Evolutionary conservation across 1,140 invertebrate species (phyloP).

Genomic region (Drosophila pallidifrons): DNA sequence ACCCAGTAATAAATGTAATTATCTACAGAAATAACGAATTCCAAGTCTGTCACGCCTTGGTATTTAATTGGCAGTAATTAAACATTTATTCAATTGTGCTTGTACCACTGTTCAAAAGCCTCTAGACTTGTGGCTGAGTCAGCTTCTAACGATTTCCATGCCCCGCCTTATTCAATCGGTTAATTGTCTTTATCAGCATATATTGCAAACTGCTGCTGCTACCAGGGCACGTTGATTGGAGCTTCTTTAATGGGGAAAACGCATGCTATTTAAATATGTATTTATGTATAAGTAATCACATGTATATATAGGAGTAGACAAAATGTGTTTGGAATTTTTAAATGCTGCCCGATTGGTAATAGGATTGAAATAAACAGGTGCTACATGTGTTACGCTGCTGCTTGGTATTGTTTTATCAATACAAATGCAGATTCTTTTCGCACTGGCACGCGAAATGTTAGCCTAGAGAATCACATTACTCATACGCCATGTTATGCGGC

Average conservation of each 20-base stretch:
- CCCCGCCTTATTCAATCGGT: conserved; percentile 45
- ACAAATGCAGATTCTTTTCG: conserved; percentile 19
- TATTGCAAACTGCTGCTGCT: conserved; percentile 48
- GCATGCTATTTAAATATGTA: conserved; percentile 30
- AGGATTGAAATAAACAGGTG: conserved; percentile 9
- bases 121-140: conserved; percentile 64
- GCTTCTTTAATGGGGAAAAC: conserved; percentile 39
- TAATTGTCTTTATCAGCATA: conserved; percentile 79
- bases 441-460: conserved; percentile 25
- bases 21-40: too few species aligned
- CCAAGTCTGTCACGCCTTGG: not conserved
- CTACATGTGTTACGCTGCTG: conserved; percentile 8
- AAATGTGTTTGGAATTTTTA: conserved; percentile 65
- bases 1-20: too few species aligned
- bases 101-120: conserved; percentile 50
- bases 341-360: conserved; percentile 30
- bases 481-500: conserved; percentile 36
- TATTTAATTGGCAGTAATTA: conserved; percentile 28
- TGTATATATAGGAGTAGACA: conserved; percentile 14
- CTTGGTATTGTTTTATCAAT: conserved; percentile 48
- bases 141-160: conserved; percentile 73
- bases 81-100: conserved; percentile 19
- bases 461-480: conserved; percentile 22
- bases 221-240: conserved; percentile 5
- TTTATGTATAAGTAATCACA: not conserved